Percentiles rank a stretch among this genome's conserved stretches.
Evolutionary conservation across 1,140 invertebrate species (phyloP).

Genomic region (Helicorthomorpha holstii): DNA sequence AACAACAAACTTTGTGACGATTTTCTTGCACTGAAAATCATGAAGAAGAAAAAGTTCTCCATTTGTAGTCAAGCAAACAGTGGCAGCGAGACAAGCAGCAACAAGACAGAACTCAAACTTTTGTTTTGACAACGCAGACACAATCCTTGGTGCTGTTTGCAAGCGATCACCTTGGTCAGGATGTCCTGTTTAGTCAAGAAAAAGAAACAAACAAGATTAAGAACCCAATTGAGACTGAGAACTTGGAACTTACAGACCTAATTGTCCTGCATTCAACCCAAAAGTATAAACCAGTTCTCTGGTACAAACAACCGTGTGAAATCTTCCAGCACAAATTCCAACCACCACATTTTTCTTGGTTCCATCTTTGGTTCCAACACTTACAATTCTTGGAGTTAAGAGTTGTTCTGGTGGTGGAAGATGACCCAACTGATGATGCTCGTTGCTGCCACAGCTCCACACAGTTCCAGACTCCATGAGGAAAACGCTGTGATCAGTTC

Average conservation of each 20-base stretch:
- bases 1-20: conserved; percentile 41
- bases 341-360: conserved; percentile 18
- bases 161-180: conserved; percentile 23
- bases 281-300: conserved; percentile 38
- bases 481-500: conserved; percentile 46
- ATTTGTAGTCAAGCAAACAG: conserved; percentile 39
- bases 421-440: conserved; percentile 41
- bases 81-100: conserved; percentile 45
- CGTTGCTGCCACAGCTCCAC: conserved; percentile 45
- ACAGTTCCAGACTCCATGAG: conserved; percentile 37
- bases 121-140: conserved; percentile 25
- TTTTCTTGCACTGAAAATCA: conserved; percentile 47
- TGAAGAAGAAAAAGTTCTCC: conserved; percentile 51
- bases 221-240: neutral
- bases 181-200: conserved; percentile 15
- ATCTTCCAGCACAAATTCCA: conserved; percentile 39
- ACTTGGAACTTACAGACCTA: conserved; percentile 31
- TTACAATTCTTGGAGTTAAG: conserved; percentile 31
- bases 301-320: conserved; percentile 50
- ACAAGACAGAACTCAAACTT: conserved; percentile 28
- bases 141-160: conserved; percentile 18
- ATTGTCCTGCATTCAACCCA: conserved; percentile 54
- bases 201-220: neutral
- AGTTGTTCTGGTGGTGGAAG: conserved; percentile 30
- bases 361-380: conserved; percentile 13